These are phyloP conservation scores for Periophthalmus magnuspinnatus DNA, from an alignment of 2,797 vertebrate genomes.

Conservation along the genomic window DNA sequence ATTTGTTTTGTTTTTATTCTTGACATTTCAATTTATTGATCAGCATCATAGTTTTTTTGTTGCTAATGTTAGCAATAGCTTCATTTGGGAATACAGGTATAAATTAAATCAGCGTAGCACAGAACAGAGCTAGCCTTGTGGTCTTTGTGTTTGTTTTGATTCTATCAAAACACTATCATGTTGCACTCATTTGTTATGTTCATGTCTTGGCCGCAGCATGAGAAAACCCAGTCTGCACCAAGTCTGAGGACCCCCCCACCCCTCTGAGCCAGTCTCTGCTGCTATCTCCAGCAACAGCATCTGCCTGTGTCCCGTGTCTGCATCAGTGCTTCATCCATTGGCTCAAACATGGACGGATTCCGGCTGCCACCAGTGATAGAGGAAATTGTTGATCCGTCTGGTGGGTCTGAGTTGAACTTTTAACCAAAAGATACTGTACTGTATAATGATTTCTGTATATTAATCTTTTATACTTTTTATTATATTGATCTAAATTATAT, in stretches of 20 bases:
- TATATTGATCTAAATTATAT: no score
- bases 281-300: not conserved
- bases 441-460: not conserved
- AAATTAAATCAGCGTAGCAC: not conserved
- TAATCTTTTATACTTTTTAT: no score
- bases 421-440: not conserved
- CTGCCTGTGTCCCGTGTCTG: conserved; percentile 19
- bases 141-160: not conserved
- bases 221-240: conserved; percentile 19
- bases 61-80: conserved; percentile 7
- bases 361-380: conserved; percentile 80
- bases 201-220: conserved; percentile 52
- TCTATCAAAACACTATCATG: not conserved
- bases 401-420: conserved; percentile 55
- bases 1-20: not conserved
- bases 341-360: conserved; percentile 73
- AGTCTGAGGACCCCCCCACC: conserved; percentile 4
- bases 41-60: not conserved
- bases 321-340: conserved; percentile 23
- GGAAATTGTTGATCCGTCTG: conserved; percentile 75
- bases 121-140: not conserved
- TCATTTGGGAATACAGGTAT: not conserved
- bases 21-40: not conserved
- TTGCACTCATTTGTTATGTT: conserved; percentile 3
- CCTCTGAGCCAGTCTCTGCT: not conserved